Percentiles rank a stretch among this genome's conserved stretches.
Evolutionary conservation across 2,113 vertebrate species (phyloP).

Genomic region (Melanerpes aurifrons): DNA sequence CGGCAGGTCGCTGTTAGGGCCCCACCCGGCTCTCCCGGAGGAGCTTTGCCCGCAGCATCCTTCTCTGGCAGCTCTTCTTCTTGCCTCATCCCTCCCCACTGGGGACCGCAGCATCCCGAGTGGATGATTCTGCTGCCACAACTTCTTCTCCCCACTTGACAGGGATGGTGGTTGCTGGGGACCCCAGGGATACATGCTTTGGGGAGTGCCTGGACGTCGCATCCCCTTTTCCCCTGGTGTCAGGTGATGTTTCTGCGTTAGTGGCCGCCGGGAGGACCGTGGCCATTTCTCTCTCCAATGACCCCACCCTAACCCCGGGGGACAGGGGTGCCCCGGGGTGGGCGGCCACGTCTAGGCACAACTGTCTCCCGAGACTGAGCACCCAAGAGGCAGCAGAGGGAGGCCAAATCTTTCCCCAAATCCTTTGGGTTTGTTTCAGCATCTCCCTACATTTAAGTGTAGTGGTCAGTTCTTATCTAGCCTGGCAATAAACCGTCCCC

Average conservation of each 20-base stretch:
- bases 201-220: background rate
- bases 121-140: background rate
- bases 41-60: background rate
- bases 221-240: rapidly evolving
- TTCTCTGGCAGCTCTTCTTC: background rate
- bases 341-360: background rate
- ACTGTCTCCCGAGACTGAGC: background rate
- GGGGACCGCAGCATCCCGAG: background rate
- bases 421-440: rapidly evolving
- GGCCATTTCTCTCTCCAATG: background rate
- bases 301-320: background rate
- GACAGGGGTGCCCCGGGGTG: background rate
- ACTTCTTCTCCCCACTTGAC: background rate
- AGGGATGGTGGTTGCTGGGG: background rate
- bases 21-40: too few relatives aligned
- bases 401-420: background rate
- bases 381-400: background rate
- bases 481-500: rapidly evolving
- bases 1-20: background rate
- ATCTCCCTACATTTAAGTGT: rapidly evolving
- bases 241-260: background rate
- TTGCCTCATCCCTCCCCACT: background rate
- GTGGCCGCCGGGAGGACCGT: background rate
- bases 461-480: background rate
- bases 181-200: too few relatives aligned